These are phyloP conservation scores for Somateria mollissima DNA, from an alignment of 2,797 vertebrate genomes.

Conservation along the genomic window DNA sequence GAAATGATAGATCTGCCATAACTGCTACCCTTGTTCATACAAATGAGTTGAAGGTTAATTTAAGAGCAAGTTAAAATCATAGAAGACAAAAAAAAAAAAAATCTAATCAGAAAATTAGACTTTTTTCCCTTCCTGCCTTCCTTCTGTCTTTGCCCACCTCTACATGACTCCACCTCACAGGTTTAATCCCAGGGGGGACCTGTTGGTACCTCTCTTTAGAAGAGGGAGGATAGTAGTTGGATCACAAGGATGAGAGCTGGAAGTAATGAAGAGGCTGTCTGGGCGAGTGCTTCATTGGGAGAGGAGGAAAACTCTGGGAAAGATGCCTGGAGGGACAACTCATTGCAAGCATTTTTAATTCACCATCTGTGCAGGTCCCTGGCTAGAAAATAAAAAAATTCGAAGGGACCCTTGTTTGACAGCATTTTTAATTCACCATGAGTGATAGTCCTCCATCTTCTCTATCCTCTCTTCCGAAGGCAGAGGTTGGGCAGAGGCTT, in stretches of 20 bases:
- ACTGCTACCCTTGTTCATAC: neutral
- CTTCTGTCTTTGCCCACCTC: too few species aligned
- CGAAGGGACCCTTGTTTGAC: neutral
- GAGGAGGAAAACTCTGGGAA: neutral
- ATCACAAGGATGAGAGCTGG: neutral
- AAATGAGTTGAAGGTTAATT: neutral
- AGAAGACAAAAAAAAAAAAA: neutral
- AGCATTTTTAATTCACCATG: neutral
- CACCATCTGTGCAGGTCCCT: neutral
- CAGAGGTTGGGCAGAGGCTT: neutral
- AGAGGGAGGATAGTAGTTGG: neutral
- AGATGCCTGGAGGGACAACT: neutral
- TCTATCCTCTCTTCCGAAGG: neutral
- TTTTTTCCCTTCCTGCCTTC: too few species aligned
- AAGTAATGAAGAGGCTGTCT: neutral
- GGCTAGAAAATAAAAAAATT: neutral
- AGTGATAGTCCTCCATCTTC: neutral
- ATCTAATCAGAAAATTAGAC: neutral
- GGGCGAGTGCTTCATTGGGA: neutral
- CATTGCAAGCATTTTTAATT: neutral
- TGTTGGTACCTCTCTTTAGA: neutral
- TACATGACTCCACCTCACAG: neutral
- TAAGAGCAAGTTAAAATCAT: neutral
- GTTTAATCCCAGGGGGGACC: neutral
- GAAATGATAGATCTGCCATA: neutral